Base-by-base conservation (phyloP, 2,797 vertebrate species). In the Lagocephalus sceleratus region DNA sequence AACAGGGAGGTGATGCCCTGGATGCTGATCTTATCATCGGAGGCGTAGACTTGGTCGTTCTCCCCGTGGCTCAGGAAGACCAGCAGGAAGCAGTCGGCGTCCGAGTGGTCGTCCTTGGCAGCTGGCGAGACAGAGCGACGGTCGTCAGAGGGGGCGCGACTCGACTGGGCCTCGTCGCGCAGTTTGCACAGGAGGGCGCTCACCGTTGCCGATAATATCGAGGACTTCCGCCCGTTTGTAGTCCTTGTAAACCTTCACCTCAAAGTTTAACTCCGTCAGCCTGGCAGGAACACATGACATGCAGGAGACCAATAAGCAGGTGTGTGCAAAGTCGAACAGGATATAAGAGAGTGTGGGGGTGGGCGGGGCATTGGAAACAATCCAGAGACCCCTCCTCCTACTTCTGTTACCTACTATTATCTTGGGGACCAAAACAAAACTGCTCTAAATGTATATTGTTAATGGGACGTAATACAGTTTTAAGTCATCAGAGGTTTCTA, bases 51-150 rank as follows among this genome's bases (percentile, higher is more conserved):
- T 0, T 94, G 89, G 26, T 92, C 92, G 0, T 93, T 76, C 75
- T 96, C 92, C 0, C 97, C 96, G 0, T 99, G 97, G 75, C 94
- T 98, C 90, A 99, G 79, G 87, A 98, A 95, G 47, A 92, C 74
- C 2, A 97, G 95, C 4, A 96, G 22, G 49, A 99, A 97, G 84
- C 95, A 95, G 79, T 99, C 97, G 0, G 90, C 90, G 12, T 96
- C 90, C 0, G 66, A 73, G 14, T 99, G 94, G 71, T 93, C 83
- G 1, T 40, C 78, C 1, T 9, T 54, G 0, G 96, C 92, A 25
- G 87, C 97, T 98, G 67, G 26, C 29, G 62, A 40, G 25, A 63
- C 22, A 19, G 8, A 43, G 64, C 40, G 1, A 44, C 15, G 38
- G 5, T 44, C 10, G 9, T 44, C 10, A 20, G 42, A 20, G 20